phyloP scores from a whole-genome alignment of 2,888 invertebrate genomes.

The Hemistola chrysoprasaria region DNA sequence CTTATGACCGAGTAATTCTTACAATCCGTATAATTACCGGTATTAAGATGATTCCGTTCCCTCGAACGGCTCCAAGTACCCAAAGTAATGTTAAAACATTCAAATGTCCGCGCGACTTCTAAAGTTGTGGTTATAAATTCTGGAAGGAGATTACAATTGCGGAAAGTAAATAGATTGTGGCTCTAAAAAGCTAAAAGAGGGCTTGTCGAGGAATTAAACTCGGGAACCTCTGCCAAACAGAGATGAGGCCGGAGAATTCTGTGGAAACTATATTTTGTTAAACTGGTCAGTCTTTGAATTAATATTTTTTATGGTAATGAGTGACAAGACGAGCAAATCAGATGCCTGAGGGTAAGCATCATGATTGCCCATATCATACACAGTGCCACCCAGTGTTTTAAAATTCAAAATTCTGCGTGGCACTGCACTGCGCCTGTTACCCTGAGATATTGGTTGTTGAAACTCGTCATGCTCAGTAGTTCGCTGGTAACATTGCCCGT shows the following conservation, averaged over 20 bases:
- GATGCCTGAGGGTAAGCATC: no score
- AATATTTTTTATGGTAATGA: no score
- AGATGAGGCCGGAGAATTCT: constrained; percentile 21
- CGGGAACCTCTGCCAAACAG: constrained; percentile 20
- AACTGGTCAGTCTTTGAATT: no score
- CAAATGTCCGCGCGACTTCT: constrained; percentile 69
- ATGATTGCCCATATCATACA: no score
- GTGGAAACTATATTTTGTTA: no score
- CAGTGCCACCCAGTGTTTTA: no score
- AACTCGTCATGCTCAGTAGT: no score
- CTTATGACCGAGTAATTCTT: constrained; percentile 80
- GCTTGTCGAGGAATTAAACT: constrained; percentile 65
- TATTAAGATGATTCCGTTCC: constrained; percentile 78
- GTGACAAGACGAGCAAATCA: no score
- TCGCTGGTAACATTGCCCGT: no score
- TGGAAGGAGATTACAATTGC: constrained; percentile 54
- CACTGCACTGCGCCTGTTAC: no score
- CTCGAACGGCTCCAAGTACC: constrained; percentile 40
- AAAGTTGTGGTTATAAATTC: constrained; percentile 73
- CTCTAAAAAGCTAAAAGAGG: constrained; percentile 36
- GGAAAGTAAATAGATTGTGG: constrained; percentile 51
- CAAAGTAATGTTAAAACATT: constrained; percentile 77
- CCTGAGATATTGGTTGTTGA: no score
- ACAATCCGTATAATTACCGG: constrained; percentile 81
- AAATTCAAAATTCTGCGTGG: no score